These are phyloP conservation scores for Himalopsyche japonica DNA, from an alignment of 2,888 invertebrate genomes.

Conservation along the genomic window DNA sequence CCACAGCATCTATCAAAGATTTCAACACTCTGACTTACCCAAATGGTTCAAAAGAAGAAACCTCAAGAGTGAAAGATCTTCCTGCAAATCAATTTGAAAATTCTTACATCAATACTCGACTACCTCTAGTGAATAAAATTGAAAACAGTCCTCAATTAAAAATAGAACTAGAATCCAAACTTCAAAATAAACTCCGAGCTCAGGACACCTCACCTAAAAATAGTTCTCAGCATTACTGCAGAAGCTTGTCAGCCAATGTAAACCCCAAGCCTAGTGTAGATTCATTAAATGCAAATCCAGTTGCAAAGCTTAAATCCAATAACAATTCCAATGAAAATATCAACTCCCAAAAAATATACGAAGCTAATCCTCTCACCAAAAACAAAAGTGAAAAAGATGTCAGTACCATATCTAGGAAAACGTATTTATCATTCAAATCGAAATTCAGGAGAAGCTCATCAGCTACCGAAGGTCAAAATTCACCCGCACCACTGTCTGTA, in stretches of 20 bases:
- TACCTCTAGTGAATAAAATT: background rate
- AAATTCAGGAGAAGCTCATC: conserved; percentile 66
- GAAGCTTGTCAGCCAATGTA: background rate
- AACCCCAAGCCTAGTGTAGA: background rate
- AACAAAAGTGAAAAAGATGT: conserved; percentile 24
- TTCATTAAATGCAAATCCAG: background rate
- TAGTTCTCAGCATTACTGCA: background rate
- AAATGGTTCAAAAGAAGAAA: background rate
- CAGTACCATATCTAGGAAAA: conserved; percentile 45
- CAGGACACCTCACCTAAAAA: background rate
- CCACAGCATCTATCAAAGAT: background rate
- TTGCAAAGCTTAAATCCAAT: background rate
- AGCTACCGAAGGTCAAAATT: conserved; percentile 58
- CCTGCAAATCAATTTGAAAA: background rate
- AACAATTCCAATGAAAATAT: background rate
- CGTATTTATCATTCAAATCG: conserved; percentile 64
- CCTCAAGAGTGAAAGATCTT: background rate
- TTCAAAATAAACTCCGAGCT: background rate
- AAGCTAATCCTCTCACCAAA: background rate
- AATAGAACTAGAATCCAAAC: background rate
- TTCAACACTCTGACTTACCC: background rate
- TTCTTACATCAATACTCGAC: background rate
- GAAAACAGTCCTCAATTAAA: background rate
- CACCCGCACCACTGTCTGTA: conserved; percentile 59
- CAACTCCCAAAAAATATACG: background rate